These are phyloP conservation scores for Montipora capricornis DNA, from an alignment of 64 coral and sea anemone genomes.

Conservation along the genomic window DNA sequence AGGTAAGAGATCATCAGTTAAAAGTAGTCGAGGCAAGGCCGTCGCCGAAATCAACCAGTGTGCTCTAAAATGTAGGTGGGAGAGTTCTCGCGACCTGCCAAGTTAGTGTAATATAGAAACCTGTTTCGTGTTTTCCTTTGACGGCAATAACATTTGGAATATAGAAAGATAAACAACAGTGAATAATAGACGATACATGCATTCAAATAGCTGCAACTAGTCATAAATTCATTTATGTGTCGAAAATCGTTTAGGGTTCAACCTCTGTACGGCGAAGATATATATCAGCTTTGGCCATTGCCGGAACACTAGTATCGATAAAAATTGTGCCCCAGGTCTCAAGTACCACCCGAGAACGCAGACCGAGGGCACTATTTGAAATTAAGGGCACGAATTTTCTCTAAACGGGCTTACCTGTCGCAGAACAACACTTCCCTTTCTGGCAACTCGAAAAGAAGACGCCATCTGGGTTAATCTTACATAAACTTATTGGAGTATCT, in stretches of 20 bases:
- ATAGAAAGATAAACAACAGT: not conserved
- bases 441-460: no score
- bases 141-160: conserved; percentile 21
- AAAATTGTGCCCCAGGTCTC: no score
- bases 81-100: conserved; percentile 5
- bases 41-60: not conserved
- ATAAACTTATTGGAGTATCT: no score
- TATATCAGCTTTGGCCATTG: no score
- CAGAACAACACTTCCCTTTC: no score
- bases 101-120: conserved; percentile 6
- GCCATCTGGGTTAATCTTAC: no score
- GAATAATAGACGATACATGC: not conserved
- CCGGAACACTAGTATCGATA: no score
- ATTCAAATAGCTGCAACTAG: not conserved
- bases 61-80: not conserved
- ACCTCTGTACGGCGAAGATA: not conserved
- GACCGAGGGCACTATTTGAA: no score
- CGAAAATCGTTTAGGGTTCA: not conserved
- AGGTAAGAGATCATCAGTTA: conserved; percentile 1
- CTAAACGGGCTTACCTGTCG: no score
- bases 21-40: not conserved
- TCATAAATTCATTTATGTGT: not conserved
- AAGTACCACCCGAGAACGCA: no score
- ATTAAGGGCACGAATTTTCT: no score
- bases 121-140: not conserved